Evolutionary conservation across 2,113 vertebrate species (phyloP).

Genomic region (Eptatretus burgeri): DNA sequence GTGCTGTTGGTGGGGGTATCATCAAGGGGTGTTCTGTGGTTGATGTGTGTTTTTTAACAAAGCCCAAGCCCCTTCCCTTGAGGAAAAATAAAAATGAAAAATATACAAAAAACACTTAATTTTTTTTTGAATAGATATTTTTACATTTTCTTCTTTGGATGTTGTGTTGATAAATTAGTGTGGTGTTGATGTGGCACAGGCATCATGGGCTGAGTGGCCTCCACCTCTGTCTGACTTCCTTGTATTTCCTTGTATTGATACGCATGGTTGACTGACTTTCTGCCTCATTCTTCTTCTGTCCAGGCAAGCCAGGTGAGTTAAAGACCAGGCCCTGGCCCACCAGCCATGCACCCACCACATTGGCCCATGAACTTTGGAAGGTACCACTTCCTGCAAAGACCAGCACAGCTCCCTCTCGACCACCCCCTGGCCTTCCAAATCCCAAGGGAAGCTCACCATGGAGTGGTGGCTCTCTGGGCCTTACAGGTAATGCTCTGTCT

Average conservation of each 20-base stretch:
- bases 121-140: conserved; percentile 6
- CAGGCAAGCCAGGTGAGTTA: conserved; percentile 95
- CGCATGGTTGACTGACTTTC: conserved; percentile 3
- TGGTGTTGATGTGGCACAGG: no score
- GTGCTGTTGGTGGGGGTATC: no score
- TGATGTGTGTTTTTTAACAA: no score
- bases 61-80: no score
- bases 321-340: conserved; percentile 77
- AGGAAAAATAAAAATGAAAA: no score
- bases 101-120: no score
- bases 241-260: no score
- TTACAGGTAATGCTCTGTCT: conserved; percentile 18
- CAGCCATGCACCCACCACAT: conserved; percentile 74
- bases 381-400: conserved; percentile 83
- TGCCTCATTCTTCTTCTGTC: conserved; percentile 9
- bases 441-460: conserved; percentile 72
- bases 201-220: no score
- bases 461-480: conserved; percentile 40
- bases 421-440: conserved; percentile 72
- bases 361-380: conserved; percentile 99
- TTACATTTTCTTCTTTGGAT: no score
- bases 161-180: no score
- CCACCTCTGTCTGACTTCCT: no score
- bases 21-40: no score
- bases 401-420: conserved; percentile 71